Percentiles rank a stretch among this genome's conserved stretches.
phyloP scores from a whole-genome alignment of 2,797 vertebrate species.

The Paedocypris micromegethes region DNA sequence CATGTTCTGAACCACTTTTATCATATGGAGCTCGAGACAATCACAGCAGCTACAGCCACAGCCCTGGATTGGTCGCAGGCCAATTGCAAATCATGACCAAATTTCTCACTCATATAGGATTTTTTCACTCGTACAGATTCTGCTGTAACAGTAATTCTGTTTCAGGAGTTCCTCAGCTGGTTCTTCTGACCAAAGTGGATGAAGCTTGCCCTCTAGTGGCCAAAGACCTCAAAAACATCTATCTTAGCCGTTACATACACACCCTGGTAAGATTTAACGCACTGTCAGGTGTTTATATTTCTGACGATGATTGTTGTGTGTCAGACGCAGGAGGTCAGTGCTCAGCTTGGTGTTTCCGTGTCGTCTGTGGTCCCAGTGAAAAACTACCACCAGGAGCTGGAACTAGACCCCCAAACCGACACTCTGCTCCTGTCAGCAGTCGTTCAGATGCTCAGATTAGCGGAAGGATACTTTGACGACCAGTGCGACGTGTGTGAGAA shows the following conservation, averaged over 20 bases:
- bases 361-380: constrained; percentile 68
- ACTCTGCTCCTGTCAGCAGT: constrained; percentile 59
- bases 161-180: constrained; percentile 59
- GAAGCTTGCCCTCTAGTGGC: constrained; percentile 54
- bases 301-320: constrained; percentile 17
- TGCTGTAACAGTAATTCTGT: neutral
- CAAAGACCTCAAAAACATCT: constrained; percentile 45
- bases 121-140: too few species aligned
- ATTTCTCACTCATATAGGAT: too few species aligned
- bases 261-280: constrained; percentile 44
- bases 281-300: too few species aligned
- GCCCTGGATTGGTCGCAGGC: too few species aligned
- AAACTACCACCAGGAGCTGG: constrained; percentile 67
- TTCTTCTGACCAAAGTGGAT: constrained; percentile 61
- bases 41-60: too few species aligned
- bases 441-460: constrained; percentile 62
- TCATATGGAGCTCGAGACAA: too few species aligned
- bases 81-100: neutral
- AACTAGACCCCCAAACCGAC: constrained; percentile 60
- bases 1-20: too few species aligned
- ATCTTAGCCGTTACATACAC: constrained; percentile 53
- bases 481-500: neutral
- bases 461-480: constrained; percentile 65
- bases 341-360: constrained; percentile 65
- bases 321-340: constrained; percentile 63